phyloP scores from a whole-genome alignment of 2,888 invertebrate species.

The Ypsolopha scabrella region DNA sequence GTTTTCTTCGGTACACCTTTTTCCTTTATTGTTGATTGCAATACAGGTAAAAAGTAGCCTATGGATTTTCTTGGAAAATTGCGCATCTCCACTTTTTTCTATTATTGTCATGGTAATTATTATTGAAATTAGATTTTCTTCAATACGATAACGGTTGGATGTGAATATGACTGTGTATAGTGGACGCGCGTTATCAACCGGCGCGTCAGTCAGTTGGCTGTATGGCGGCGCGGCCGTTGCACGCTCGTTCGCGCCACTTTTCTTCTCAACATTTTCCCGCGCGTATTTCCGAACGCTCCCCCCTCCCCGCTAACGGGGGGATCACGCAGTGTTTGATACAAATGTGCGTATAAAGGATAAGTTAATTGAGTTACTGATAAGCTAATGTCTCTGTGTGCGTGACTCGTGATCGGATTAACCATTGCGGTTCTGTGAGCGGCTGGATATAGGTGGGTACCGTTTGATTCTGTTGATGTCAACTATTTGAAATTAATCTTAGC shows the following conservation, averaged over 20 bases:
- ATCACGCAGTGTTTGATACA: slow-evolving; percentile 18
- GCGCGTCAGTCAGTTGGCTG: slow-evolving; percentile 33
- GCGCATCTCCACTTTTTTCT: no score
- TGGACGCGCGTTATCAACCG: no score
- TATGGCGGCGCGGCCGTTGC: slow-evolving; percentile 36
- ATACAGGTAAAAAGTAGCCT: no score
- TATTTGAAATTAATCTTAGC: no score
- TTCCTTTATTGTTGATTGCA: no score
- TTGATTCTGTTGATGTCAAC: no score
- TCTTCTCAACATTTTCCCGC: slow-evolving; percentile 1
- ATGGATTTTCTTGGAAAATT: no score
- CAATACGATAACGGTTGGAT: no score
- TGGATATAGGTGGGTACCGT: no score
- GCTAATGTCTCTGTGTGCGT: slow-evolving; percentile 42
- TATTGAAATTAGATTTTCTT: no score
- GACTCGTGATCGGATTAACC: slow-evolving; percentile 53
- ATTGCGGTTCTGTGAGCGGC: background rate
- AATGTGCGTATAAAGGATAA: slow-evolving; percentile 45
- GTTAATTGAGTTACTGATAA: slow-evolving; percentile 42
- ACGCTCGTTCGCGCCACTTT: slow-evolving; percentile 27
- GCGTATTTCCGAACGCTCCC: slow-evolving; percentile 20
- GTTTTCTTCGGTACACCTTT: no score
- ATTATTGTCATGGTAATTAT: no score
- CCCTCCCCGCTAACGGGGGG: slow-evolving; percentile 21
- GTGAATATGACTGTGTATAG: background rate